Percentiles rank a stretch among this genome's conserved stretches.
Conservation (phyloP, 2,797 vertebrate genomes). For the Melanotaenia maccullochi region DNA sequence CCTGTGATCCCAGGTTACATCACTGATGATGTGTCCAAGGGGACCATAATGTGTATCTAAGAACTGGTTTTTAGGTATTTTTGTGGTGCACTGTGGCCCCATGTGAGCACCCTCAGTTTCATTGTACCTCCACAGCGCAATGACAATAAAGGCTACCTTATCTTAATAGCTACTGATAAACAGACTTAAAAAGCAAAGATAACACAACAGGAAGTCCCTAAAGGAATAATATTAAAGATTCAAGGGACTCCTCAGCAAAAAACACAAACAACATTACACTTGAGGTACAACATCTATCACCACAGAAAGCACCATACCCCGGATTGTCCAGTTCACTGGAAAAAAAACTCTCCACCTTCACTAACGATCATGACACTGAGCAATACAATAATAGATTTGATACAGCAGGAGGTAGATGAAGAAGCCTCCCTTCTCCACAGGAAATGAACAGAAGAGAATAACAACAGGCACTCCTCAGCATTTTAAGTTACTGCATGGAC, state of each 20-base stretch:
- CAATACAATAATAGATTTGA: conserved; percentile 50
- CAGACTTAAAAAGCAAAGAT: neutral
- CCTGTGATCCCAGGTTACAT: too few species aligned
- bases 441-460: conserved; percentile 35
- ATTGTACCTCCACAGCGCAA: too few species aligned
- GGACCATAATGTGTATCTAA: too few species aligned
- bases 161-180: conserved; percentile 5
- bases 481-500: conserved; percentile 19
- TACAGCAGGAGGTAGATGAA: conserved; percentile 63
- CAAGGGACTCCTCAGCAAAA: conserved; percentile 1
- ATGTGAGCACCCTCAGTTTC: too few species aligned
- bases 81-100: too few species aligned
- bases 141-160: too few species aligned
- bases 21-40: too few species aligned
- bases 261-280: conserved; percentile 21
- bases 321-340: conserved; percentile 43
- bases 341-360: conserved; percentile 52
- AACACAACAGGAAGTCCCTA: neutral
- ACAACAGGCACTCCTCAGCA: conserved; percentile 14
- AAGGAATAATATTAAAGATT: neutral
- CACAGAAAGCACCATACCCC: conserved; percentile 10
- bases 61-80: too few species aligned
- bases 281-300: conserved; percentile 23
- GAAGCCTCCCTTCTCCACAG: conserved; percentile 43
- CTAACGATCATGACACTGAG: conserved; percentile 48